Percentiles rank a stretch among this genome's conserved stretches.
Evolutionary conservation across 2,797 vertebrate genomes (phyloP).

Genomic region (Chromobotia macracanthus): DNA sequence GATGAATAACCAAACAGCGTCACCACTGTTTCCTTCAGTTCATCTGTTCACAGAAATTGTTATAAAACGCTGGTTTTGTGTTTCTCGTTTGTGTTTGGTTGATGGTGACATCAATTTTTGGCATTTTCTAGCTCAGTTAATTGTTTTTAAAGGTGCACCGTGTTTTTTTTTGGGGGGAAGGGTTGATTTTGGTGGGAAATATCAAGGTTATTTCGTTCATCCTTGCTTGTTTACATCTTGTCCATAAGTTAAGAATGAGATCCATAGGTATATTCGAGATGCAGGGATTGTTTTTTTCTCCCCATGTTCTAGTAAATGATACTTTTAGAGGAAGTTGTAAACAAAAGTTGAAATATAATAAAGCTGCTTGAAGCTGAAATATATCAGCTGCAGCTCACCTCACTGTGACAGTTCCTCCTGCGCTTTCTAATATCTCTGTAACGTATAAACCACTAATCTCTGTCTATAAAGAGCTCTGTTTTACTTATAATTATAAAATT

Average conservation of each 20-base stretch:
- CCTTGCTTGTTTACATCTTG: background rate
- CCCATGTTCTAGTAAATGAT: too few relatives aligned
- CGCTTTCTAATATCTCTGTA: background rate
- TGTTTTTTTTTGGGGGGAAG: background rate
- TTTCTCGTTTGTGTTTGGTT: background rate
- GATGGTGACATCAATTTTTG: background rate
- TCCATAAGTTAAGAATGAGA: background rate
- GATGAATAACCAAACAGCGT: background rate
- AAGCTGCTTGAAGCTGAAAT: too few relatives aligned
- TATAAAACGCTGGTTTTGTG: constrained; percentile 7
- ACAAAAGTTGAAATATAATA: too few relatives aligned
- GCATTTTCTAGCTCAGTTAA: background rate
- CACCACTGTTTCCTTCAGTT: constrained; percentile 15
- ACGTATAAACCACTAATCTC: background rate
- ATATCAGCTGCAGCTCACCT: too few relatives aligned
- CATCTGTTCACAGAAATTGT: constrained; percentile 8
- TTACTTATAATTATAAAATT: too few relatives aligned
- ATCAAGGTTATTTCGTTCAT: background rate
- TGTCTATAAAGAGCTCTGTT: background rate
- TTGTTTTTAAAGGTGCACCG: constrained; percentile 1
- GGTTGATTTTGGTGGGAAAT: background rate
- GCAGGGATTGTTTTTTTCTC: too few relatives aligned
- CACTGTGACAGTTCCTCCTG: too few relatives aligned
- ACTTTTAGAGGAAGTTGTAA: too few relatives aligned
- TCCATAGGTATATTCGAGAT: too few relatives aligned